Percentiles rank a stretch among this genome's conserved stretches.
phyloP scores from a whole-genome alignment of 2,113 vertebrate genomes.

The Diadophis punctatus region DNA sequence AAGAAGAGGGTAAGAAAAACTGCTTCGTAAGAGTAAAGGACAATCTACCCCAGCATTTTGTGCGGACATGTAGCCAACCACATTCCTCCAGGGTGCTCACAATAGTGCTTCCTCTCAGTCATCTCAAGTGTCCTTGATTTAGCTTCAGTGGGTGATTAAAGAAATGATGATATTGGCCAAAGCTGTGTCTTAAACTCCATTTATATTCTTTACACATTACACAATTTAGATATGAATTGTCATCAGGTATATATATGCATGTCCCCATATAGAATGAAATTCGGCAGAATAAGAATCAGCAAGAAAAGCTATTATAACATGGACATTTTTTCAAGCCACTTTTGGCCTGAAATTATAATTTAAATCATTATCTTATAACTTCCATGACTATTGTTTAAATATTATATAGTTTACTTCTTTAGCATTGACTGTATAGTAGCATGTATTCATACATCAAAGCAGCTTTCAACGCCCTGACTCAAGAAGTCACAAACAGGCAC shows the following conservation, averaged over 20 bases:
- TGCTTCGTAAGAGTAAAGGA: background rate
- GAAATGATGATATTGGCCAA: background rate
- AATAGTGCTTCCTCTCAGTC: background rate
- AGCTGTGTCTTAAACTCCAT: background rate
- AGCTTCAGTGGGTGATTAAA: background rate
- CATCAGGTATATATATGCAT: background rate
- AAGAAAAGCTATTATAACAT: too few relatives aligned
- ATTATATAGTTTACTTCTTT: too few relatives aligned
- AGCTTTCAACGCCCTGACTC: too few relatives aligned
- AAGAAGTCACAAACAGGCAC: too few relatives aligned
- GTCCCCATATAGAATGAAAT: background rate
- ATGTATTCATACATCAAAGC: too few relatives aligned
- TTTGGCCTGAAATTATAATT: too few relatives aligned
- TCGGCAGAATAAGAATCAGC: too few relatives aligned
- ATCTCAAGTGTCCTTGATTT: background rate
- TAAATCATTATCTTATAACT: too few relatives aligned
- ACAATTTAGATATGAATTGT: background rate
- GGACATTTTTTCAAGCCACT: too few relatives aligned
- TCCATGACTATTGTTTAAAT: too few relatives aligned
- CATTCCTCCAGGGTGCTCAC: background rate
- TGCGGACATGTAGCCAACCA: background rate
- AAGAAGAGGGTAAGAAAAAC: background rate
- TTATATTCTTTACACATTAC: background rate
- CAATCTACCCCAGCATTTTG: background rate
- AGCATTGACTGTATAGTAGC: too few relatives aligned